A percentile compares a stretch with the other conserved stretches of the same genome.
Conservation (phyloP, 1,140 invertebrate species). For the Oryzaephilus surinamensis region DNA sequence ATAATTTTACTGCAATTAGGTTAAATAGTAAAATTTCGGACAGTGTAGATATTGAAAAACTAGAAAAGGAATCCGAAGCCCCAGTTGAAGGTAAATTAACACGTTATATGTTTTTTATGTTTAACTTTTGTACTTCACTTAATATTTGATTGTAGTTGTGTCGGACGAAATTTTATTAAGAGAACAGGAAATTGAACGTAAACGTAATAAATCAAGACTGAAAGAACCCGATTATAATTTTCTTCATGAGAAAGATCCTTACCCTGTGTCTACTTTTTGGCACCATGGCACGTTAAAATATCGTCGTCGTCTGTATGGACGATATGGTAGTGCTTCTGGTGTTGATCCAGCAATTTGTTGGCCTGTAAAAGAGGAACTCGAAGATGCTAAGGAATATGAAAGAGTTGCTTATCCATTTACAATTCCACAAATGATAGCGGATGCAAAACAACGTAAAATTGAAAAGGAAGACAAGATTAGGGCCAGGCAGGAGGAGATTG, state of each 20-base stretch:
- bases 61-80: constrained; percentile 18
- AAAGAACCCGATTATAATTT: constrained; percentile 42
- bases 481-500: constrained; percentile 47
- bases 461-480: constrained; percentile 31
- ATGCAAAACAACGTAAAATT: constrained; percentile 36
- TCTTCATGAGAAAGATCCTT: constrained; percentile 41
- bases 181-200: constrained; percentile 34
- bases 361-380: constrained; percentile 45
- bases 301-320: constrained; percentile 45
- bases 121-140: background rate
- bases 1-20: constrained; percentile 6
- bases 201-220: constrained; percentile 51
- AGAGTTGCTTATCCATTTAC: constrained; percentile 45
- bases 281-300: constrained; percentile 48
- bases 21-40: no score
- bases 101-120: background rate
- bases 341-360: constrained; percentile 45
- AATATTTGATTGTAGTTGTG: constrained; percentile 18
- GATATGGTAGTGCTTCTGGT: constrained; percentile 43
- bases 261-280: constrained; percentile 35
- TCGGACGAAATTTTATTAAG: constrained; percentile 26
- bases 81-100: constrained; percentile 9
- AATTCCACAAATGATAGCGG: constrained; percentile 49
- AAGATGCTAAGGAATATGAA: constrained; percentile 49
- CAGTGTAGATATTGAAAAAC: constrained; percentile 25